These are phyloP conservation scores for Barbus barbus DNA, from an alignment of 2,113 vertebrate species.

Conservation along the genomic window DNA sequence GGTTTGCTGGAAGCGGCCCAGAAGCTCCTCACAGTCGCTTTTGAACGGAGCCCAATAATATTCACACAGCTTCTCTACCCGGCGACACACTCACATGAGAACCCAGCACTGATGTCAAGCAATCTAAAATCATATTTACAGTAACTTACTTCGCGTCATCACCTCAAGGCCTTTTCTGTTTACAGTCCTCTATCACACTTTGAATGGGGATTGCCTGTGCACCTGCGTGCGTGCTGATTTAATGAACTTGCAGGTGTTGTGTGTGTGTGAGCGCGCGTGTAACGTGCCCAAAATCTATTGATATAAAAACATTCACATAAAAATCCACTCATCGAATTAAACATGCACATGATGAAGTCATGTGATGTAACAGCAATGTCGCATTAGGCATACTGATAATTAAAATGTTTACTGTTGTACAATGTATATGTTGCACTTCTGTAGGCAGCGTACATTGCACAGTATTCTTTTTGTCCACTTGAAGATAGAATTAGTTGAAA, in stretches of 20 bases:
- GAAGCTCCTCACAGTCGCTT: slow-evolving; percentile 85
- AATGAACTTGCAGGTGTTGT: background rate
- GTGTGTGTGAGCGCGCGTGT: background rate
- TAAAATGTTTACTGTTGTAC: too few species aligned
- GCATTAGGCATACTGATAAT: too few species aligned
- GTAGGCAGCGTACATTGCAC: too few species aligned
- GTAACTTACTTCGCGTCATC: slow-evolving; percentile 24
- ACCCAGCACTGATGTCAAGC: background rate
- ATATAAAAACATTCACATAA: too few species aligned
- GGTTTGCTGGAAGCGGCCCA: slow-evolving; percentile 81
- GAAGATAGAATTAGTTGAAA: too few species aligned
- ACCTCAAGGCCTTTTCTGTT: background rate
- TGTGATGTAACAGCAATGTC: too few species aligned
- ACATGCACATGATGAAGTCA: too few species aligned
- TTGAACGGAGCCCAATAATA: slow-evolving; percentile 69
- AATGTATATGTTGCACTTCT: too few species aligned
- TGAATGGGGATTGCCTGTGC: background rate
- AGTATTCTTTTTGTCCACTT: too few species aligned
- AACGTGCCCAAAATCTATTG: too few species aligned
- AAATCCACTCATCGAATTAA: too few species aligned
- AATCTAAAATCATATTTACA: background rate
- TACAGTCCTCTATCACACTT: background rate
- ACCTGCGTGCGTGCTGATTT: background rate
- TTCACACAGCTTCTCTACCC: slow-evolving; percentile 21
- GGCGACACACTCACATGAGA: background rate